These are phyloP conservation scores for Oeneis ivallda DNA, from an alignment of 2,888 invertebrate species.

Conservation along the genomic window DNA sequence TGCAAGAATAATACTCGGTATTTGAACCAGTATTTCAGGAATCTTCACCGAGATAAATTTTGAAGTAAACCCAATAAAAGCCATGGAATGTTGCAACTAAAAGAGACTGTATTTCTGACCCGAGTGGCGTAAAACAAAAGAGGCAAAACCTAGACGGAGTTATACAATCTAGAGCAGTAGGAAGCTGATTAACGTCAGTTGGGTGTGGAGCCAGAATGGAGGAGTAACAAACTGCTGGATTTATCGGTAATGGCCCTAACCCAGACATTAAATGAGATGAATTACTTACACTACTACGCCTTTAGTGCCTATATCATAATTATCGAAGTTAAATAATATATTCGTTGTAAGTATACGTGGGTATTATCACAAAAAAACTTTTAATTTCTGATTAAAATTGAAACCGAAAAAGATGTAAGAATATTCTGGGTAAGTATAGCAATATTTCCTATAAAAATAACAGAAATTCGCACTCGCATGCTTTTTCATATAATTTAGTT, in stretches of 20 bases:
- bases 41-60: conserved; percentile 30
- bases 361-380: not conserved
- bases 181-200: conserved; percentile 73
- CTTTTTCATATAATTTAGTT: not conserved
- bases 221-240: conserved; percentile 67
- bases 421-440: not conserved
- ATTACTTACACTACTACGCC: conserved; percentile 51
- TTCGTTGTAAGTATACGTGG: not conserved
- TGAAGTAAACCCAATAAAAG: conserved; percentile 55
- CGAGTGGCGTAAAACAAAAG: conserved; percentile 56
- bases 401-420: not conserved
- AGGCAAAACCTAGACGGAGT: conserved; percentile 52
- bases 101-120: conserved; percentile 56
- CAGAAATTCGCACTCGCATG: not conserved
- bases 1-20: not conserved
- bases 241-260: conserved; percentile 72
- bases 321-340: conserved; percentile 4
- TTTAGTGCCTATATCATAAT: conserved; percentile 11
- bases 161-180: conserved; percentile 64
- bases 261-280: conserved; percentile 64
- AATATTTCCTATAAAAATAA: not conserved
- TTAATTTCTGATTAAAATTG: too few species aligned
- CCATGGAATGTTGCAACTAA: conserved; percentile 47
- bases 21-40: conserved; percentile 24
- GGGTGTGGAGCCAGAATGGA: conserved; percentile 51